Percentiles rank a stretch among this genome's conserved stretches.
phyloP scores from a whole-genome alignment of 2,797 vertebrate genomes.

The Sebastes goodei region DNA sequence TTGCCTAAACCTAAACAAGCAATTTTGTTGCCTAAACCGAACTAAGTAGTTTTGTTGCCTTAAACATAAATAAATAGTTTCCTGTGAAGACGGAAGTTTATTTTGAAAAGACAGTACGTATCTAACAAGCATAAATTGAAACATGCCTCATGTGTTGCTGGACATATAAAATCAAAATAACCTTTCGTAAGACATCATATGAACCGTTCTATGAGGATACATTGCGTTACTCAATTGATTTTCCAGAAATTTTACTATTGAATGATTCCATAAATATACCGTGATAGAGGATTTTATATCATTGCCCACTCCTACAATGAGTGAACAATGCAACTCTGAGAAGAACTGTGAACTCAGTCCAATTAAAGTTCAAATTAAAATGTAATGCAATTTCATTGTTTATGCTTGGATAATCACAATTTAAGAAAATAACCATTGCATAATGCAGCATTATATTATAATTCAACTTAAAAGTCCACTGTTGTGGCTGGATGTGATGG shows the following conservation, averaged over 20 bases:
- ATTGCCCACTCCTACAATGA: neutral
- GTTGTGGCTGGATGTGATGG: neutral
- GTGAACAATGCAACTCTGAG: neutral
- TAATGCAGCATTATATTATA: neutral
- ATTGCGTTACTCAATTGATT: neutral
- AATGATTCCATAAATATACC: neutral
- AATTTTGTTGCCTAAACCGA: too few relatives aligned
- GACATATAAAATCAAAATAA: too few relatives aligned
- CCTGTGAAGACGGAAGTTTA: too few relatives aligned
- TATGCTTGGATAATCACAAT: neutral
- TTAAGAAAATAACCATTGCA: neutral
- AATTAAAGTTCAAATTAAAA: constrained; percentile 15
- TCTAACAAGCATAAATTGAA: too few relatives aligned
- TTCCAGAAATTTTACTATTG: neutral
- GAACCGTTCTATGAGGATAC: too few relatives aligned
- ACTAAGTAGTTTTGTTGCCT: too few relatives aligned
- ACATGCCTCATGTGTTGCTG: too few relatives aligned
- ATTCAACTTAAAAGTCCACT: neutral
- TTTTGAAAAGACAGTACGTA: too few relatives aligned
- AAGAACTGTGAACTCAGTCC: neutral
- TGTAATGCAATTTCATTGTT: neutral
- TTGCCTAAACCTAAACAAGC: too few relatives aligned
- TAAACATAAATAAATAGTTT: too few relatives aligned
- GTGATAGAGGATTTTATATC: neutral
- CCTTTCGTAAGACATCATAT: too few relatives aligned